Evolutionary conservation across 2,113 vertebrate species (phyloP).

Genomic region (Nothoprocta pentlandii): DNA sequence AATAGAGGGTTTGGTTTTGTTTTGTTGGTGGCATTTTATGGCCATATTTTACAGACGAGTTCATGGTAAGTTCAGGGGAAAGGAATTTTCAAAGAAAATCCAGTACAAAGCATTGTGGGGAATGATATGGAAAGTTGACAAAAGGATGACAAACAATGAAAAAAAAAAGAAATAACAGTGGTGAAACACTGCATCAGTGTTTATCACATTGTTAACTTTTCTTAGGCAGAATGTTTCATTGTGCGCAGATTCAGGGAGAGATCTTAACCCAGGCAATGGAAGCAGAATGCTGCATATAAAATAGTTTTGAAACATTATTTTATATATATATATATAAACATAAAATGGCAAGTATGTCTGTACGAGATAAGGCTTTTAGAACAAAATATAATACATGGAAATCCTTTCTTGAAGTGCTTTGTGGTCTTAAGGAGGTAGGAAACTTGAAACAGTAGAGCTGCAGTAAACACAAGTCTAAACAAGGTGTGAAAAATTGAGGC

Average conservation of each 20-base stretch:
- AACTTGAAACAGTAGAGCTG: conserved; percentile 71
- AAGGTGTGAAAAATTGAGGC: conserved; percentile 73
- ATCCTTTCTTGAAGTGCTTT: conserved; percentile 79
- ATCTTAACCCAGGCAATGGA: conserved; percentile 58
- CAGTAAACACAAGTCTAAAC: conserved; percentile 73
- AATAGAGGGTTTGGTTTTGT: conserved; percentile 32
- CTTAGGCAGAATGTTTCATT: conserved; percentile 61
- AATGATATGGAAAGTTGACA: conserved; percentile 77
- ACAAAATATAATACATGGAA: conserved; percentile 82
- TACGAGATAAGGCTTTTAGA: conserved; percentile 79
- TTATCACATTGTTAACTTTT: conserved; percentile 63
- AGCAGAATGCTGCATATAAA: conserved; percentile 46
- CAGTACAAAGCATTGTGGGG: conserved; percentile 73
- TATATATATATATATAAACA: not conserved
- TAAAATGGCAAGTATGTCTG: conserved; percentile 78
- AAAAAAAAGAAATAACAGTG: conserved; percentile 70
- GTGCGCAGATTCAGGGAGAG: conserved; percentile 61
- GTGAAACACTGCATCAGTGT: conserved; percentile 68
- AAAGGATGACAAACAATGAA: conserved; percentile 78
- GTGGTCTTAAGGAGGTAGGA: conserved; percentile 75
- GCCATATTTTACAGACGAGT: conserved; percentile 66
- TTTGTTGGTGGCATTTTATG: conserved; percentile 57
- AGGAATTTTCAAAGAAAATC: conserved; percentile 82
- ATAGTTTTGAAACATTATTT: conserved; percentile 51
- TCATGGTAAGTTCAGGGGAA: conserved; percentile 82